These are phyloP conservation scores for Calliphora vicina DNA, from an alignment of 1,140 invertebrate genomes.

Conservation along the genomic window DNA sequence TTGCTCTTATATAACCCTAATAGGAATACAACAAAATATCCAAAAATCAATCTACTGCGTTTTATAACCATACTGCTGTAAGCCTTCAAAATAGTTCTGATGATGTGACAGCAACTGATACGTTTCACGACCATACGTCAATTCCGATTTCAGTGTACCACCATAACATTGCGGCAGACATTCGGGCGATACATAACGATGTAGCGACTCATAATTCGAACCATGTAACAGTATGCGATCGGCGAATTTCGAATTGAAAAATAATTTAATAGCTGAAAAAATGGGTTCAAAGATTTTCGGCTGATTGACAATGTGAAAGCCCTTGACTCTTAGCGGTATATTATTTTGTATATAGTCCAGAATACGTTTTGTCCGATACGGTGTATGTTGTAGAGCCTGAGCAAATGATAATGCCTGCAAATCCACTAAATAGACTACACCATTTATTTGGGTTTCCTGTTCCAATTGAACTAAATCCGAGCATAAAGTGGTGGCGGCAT, in stretches of 20 bases:
- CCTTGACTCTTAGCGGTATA: not conserved
- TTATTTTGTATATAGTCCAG: not conserved
- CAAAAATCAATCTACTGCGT: no score
- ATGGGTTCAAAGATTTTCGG: not conserved
- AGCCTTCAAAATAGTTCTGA: no score
- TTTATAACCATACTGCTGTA: no score
- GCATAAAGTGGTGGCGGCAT: not conserved
- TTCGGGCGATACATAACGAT: not conserved
- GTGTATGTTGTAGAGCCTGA: not conserved
- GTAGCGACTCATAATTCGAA: not conserved
- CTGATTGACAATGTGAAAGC: conserved; percentile 3
- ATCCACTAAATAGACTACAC: not conserved
- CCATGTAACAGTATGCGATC: not conserved
- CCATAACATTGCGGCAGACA: conserved; percentile 15
- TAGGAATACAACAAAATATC: no score
- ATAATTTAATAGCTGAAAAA: not conserved
- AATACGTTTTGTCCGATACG: not conserved
- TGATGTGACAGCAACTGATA: not conserved
- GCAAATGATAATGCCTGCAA: not conserved
- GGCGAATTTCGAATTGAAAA: not conserved
- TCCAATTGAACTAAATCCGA: not conserved
- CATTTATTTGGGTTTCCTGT: conserved; percentile 8
- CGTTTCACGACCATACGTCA: not conserved
- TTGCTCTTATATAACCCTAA: no score
- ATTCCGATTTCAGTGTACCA: not conserved